Evolutionary conservation across 2,113 vertebrate genomes (phyloP), one percentile per base, ranked within the genome.

Genomic region (Setophaga petechia): DNA sequence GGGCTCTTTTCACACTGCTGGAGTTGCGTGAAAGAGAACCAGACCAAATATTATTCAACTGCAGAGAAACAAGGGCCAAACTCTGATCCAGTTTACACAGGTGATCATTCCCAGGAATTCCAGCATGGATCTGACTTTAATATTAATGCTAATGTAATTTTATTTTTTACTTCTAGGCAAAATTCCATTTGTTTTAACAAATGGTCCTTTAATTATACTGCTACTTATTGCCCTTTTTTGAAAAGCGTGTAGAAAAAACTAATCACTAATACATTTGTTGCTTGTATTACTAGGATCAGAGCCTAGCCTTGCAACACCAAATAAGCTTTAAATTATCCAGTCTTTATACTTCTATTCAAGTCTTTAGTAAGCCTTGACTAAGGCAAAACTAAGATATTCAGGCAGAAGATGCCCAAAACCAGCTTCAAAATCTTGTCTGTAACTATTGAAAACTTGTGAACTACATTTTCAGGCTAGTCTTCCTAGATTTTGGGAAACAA

Each of bases 11-110:
- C 92, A 95, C 75, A 55, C 44, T 93, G 92, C 78, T 94, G 68
- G 90, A 94, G 72, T 93, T 77, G 91, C 6, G 17, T 92, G 88
- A 95, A 91, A 95, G 65, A 95, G 87, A 94, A 96, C 90, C 91
- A 91, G 82, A 93, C 59, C 75, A 87, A 78, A 47, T 76, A 93
- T 88, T 94, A 95, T 63, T 86, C 55, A 81, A 44, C 39, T 74
- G 84, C 61, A 90, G 39, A 51, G 43, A 85, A 91, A 90, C 30
- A 83, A 85, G 47, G 65, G 88, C 79, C 82, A 84, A 80, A 94
- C 85, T 90, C 93, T 88, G 75, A 92, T 88, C 68, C 76, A 67
- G 27, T 86, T 90, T 78, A 78, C 20, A 27, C 12, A 54, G 68
- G 30, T 28, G 68, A 80, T 73, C 23, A 63, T 31, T 8, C 37